phyloP scores from a whole-genome alignment of 2,888 invertebrate genomes.

The Microctonus brassicae region DNA sequence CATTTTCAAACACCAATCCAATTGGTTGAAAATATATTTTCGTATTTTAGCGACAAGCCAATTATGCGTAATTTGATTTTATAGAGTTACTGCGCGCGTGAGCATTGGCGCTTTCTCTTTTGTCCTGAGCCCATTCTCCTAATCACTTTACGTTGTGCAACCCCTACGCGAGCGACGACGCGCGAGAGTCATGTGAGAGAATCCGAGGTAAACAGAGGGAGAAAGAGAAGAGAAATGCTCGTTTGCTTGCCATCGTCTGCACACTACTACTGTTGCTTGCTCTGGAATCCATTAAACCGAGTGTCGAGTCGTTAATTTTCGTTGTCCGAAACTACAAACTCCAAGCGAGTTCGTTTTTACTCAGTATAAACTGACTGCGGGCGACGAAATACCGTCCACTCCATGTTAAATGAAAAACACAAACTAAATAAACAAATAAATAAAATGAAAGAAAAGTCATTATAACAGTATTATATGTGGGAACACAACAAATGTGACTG shows the following conservation, averaged over 20 bases:
- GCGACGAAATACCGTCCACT: conserved; percentile 20
- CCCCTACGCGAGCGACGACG: conserved; percentile 11
- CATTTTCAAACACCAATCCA: conserved; percentile 52
- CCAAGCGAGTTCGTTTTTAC: conserved; percentile 31
- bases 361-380: conserved; percentile 24
- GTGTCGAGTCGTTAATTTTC: conserved; percentile 41
- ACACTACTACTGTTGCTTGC: conserved; percentile 30
- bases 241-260: conserved; percentile 21
- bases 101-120: conserved; percentile 27
- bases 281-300: conserved; percentile 39
- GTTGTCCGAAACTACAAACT: conserved; percentile 38
- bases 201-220: background rate
- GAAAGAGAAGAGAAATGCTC: conserved; percentile 18
- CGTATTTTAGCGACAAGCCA: conserved; percentile 55
- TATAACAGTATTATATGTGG: conserved; percentile 12
- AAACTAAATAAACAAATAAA: conserved; percentile 10
- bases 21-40: conserved; percentile 57
- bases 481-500: conserved; percentile 16
- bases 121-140: conserved; percentile 54
- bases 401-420: background rate
- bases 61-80: conserved; percentile 58
- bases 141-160: conserved; percentile 54
- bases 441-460: conserved; percentile 1
- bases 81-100: conserved; percentile 43
- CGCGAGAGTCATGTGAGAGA: conserved; percentile 7